Percentiles rank a stretch among this genome's conserved stretches.
Conservation (phyloP, 2,888 invertebrate genomes). For the Blera fallax region DNA sequence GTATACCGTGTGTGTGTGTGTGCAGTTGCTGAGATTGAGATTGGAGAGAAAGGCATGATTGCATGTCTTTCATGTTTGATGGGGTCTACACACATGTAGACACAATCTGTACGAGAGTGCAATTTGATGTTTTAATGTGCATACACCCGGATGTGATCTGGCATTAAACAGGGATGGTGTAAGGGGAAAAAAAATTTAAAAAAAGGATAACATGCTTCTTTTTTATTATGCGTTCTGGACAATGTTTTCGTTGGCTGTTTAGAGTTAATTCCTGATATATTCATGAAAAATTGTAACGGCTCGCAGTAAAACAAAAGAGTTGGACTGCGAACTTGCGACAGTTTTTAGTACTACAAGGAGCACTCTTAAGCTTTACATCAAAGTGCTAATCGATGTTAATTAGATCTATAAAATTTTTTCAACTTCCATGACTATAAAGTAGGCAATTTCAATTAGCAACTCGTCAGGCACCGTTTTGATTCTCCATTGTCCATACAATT, state of each 20-base stretch:
- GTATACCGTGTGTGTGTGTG: background rate
- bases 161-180: slow-evolving; percentile 21
- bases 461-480: background rate
- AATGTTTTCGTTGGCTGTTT: background rate
- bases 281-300: background rate
- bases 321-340: slow-evolving; percentile 3
- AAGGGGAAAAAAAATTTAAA: background rate
- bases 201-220: background rate
- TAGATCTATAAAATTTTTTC: background rate
- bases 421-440: background rate
- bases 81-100: slow-evolving; percentile 50
- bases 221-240: no score
- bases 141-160: slow-evolving; percentile 62
- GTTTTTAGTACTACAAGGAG: background rate
- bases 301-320: slow-evolving; percentile 5
- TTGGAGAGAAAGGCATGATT: slow-evolving; percentile 57
- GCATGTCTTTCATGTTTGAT: slow-evolving; percentile 62
- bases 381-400: slow-evolving; percentile 15
- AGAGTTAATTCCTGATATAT: background rate
- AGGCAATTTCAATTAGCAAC: slow-evolving; percentile 7
- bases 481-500: background rate
- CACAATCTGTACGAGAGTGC: slow-evolving; percentile 58
- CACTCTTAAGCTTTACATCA: no score
- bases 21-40: slow-evolving; percentile 22
- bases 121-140: slow-evolving; percentile 70